Evolutionary conservation across 2,888 invertebrate genomes (phyloP), one percentile per base, ranked within the genome.

Genomic region (Dynastes grantii): DNA sequence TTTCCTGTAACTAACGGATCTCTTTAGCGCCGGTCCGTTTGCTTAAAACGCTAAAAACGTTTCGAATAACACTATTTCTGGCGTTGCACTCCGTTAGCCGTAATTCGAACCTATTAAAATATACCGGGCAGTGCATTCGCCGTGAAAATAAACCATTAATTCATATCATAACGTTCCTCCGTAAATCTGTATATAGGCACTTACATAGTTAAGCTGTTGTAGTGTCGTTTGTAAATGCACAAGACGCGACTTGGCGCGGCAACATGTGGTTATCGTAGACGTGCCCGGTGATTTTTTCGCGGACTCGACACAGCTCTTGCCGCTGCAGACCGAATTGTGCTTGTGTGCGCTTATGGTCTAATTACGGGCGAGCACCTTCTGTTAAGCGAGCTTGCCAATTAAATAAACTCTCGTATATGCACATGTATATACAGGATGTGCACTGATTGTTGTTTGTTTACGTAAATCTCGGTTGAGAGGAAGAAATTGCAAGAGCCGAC

Each of bases 141-240:
- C 29, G 49, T 49, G 68, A 68, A 68, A 68, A 68, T 68, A 68
- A 68, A 68, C 68, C 51, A 68, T 68, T 68, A 68, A 68, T 27
- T 68, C 49, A 51, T 51, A 68, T 68, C 68, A 63, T 63, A 63
- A 32, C 63, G 63, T 63, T 32, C 55, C 32, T 32, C 55, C 32
- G 32, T n/a, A 32, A 37, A 37, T 37, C 32, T 37, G 32, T 37
- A 37, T 5, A 37, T 9, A 8, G 45, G 45, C 11, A 45, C 45
- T 45, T 11, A 45, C 45, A 45, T 11, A 45, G 45, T 11, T 11
- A 45, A 22, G 22, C 16, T n/a, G 16, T 16, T 22, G 55, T 22
- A 16, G 37, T 67, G 32, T n/a, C 2, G 8, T 6, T 68, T n/a
- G 45, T 68, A 37, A 37, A 49, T 27, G 51, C 11, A n/a, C 51